Percentiles rank a stretch among this genome's conserved stretches.
These are phyloP conservation scores for Melieria picta DNA, from an alignment of 2,888 invertebrate genomes.

Conservation along the genomic window DNA sequence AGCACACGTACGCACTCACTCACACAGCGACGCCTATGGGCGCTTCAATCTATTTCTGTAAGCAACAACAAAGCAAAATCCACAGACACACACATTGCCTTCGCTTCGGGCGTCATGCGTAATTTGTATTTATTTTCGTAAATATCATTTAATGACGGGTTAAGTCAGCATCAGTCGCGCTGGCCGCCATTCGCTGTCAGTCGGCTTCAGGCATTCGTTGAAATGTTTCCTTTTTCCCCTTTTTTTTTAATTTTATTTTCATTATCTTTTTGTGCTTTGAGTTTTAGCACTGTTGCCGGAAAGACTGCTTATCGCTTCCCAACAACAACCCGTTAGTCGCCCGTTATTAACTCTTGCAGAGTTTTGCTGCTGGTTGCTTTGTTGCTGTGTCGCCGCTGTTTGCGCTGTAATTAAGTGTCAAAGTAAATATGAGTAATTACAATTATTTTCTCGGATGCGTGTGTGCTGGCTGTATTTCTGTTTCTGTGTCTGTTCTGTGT, in stretches of 20 bases:
- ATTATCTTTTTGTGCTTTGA: not conserved
- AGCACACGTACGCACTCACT: too few species aligned
- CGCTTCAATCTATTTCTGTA: too few species aligned
- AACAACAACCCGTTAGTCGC: too few species aligned
- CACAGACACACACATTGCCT: too few species aligned
- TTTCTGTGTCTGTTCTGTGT: not conserved
- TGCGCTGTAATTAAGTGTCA: slow-evolving; percentile 55
- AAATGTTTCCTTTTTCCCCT: not conserved
- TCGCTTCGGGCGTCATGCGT: not conserved
- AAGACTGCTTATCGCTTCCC: too few species aligned
- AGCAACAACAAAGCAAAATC: too few species aligned
- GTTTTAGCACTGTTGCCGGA: too few species aligned
- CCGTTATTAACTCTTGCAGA: too few species aligned
- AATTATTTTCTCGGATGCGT: not conserved
- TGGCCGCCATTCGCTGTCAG: not conserved
- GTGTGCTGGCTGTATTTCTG: not conserved
- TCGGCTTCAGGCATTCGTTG: not conserved
- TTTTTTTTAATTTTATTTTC: not conserved
- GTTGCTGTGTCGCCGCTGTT: slow-evolving; percentile 30
- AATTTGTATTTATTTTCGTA: slow-evolving; percentile 12
- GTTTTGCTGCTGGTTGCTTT: not conserved
- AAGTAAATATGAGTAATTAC: slow-evolving; percentile 43
- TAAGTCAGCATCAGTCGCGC: slow-evolving; percentile 5
- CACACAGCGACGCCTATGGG: too few species aligned
- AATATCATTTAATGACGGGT: slow-evolving; percentile 19